These are phyloP conservation scores for Saccopteryx bilineata DNA, from an alignment of 2,113 vertebrate genomes.

Conservation along the genomic window DNA sequence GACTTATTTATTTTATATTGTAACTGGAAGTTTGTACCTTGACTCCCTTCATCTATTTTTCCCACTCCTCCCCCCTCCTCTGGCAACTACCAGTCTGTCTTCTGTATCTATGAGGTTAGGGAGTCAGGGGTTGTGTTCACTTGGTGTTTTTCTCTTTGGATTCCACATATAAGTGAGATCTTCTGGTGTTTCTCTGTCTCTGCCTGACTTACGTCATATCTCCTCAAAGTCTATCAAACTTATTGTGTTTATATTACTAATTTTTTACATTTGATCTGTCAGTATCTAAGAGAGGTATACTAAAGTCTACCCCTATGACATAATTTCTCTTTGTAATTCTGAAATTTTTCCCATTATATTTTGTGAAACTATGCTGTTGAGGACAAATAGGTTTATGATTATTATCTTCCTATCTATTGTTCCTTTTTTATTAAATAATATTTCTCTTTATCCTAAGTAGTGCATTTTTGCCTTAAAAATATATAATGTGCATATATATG, in stretches of 20 bases:
- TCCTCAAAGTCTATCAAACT: neutral
- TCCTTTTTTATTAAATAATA: slow-evolving; percentile 45
- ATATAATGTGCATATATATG: no score
- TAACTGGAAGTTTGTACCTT: neutral
- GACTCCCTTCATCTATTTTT: neutral
- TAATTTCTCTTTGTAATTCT: slow-evolving; percentile 16
- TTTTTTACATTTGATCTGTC: neutral
- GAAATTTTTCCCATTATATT: neutral
- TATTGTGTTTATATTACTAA: neutral
- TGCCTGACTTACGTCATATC: neutral
- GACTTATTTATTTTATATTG: neutral
- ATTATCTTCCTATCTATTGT: neutral
- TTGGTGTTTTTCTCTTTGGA: neutral
- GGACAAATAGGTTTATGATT: neutral
- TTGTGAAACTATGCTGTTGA: neutral
- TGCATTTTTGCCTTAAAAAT: slow-evolving; percentile 58
- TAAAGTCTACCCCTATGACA: neutral
- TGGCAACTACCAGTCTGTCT: neutral
- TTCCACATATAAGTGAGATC: neutral
- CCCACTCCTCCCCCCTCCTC: neutral
- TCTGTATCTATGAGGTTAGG: neutral
- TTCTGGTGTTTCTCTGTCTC: neutral
- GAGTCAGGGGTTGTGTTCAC: neutral
- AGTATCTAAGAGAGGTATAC: neutral
- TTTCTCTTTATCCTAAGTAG: neutral